These are phyloP conservation scores for Brachirus orientalis DNA, from an alignment of 2,113 vertebrate genomes.

Conservation along the genomic window DNA sequence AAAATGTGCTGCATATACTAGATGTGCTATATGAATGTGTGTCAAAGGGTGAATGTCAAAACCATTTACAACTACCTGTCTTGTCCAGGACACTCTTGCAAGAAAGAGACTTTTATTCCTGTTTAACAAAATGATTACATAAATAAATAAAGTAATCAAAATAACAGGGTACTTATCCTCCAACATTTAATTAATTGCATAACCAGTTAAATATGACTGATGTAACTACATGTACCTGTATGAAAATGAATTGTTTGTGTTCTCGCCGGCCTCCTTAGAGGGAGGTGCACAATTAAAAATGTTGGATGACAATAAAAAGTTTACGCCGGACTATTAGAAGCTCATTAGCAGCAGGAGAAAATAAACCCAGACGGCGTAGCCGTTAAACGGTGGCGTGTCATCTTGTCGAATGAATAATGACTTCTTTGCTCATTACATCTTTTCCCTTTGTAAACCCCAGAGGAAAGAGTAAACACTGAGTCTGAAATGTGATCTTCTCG, in stretches of 20 bases:
- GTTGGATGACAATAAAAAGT: slow-evolving; percentile 21
- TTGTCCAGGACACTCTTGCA: no score
- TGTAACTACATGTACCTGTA: neutral
- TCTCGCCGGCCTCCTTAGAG: slow-evolving; percentile 11
- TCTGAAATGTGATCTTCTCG: neutral
- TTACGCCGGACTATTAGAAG: slow-evolving; percentile 5
- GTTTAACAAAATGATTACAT: no score
- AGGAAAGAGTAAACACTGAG: neutral
- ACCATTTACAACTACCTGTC: no score
- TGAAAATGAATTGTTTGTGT: slow-evolving; percentile 21
- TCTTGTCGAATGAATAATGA: slow-evolving; percentile 27
- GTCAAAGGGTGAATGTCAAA: no score
- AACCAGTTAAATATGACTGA: slow-evolving; percentile 25
- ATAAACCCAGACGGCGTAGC: slow-evolving; percentile 1
- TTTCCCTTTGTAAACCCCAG: slow-evolving; percentile 13
- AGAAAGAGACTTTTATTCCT: no score
- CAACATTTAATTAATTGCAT: no score
- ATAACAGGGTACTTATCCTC: no score
- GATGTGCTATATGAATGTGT: no score
- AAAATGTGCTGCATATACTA: no score
- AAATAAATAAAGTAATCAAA: no score
- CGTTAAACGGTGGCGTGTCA: slow-evolving; percentile 8
- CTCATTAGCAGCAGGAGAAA: slow-evolving; percentile 4
- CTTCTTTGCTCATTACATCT: slow-evolving; percentile 34
- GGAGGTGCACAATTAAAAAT: slow-evolving; percentile 21